Conservation (phyloP, 1,140 invertebrate genomes). For the Drosophila sulfurigaster region DNA sequence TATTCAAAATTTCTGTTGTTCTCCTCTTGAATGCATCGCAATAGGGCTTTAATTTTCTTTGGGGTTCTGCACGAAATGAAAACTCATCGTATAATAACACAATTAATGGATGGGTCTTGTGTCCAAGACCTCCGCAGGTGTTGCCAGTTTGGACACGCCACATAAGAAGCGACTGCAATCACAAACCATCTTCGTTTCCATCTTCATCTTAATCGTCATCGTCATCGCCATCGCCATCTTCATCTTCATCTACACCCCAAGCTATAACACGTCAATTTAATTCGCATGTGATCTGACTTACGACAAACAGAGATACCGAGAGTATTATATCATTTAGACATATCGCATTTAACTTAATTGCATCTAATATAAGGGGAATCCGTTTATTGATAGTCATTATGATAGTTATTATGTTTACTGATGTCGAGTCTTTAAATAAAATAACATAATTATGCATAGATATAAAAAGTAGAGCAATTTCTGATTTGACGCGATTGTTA, state of each 20-base stretch:
- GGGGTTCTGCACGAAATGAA: slow-evolving; percentile 54
- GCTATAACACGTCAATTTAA: slow-evolving; percentile 23
- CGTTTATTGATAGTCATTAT: slow-evolving; percentile 18
- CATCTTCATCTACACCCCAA: slow-evolving; percentile 5
- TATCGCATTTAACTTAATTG: slow-evolving; percentile 21
- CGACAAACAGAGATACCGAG: background rate
- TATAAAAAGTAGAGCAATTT: background rate
- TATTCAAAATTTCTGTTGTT: slow-evolving; percentile 37
- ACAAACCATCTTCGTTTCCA: slow-evolving; percentile 7
- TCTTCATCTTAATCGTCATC: background rate
- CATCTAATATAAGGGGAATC: slow-evolving; percentile 4
- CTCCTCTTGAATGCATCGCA: slow-evolving; percentile 54
- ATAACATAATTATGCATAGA: slow-evolving; percentile 6
- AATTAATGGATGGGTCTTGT: slow-evolving; percentile 58
- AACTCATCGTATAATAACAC: slow-evolving; percentile 77
- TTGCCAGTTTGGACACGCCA: slow-evolving; percentile 21
- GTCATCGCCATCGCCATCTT: background rate
- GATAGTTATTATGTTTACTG: slow-evolving; percentile 1
- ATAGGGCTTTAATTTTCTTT: slow-evolving; percentile 70
- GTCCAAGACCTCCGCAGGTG: slow-evolving; percentile 35
- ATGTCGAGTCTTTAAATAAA: slow-evolving; percentile 14
- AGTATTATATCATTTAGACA: slow-evolving; percentile 11
- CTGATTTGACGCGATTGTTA: too few relatives aligned
- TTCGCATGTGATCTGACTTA: slow-evolving; percentile 10
- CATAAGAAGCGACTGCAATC: slow-evolving; percentile 11